Evolutionary conservation across 2,888 invertebrate genomes (phyloP).

Genomic region (Periphyllus acericola): DNA sequence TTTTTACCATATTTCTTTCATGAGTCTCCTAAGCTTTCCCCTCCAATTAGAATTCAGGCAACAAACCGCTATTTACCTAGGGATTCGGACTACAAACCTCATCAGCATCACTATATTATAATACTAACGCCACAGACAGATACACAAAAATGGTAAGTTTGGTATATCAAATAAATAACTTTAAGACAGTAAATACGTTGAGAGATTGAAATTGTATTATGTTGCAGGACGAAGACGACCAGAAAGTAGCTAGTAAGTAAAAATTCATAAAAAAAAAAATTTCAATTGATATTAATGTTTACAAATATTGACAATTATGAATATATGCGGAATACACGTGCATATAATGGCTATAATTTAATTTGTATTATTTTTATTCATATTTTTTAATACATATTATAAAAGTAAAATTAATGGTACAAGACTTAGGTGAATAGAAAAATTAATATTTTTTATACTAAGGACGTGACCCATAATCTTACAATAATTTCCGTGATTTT

Average conservation of each 20-base stretch:
- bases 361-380: too few relatives aligned
- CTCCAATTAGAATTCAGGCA: conserved; percentile 43
- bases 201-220: conserved; percentile 26
- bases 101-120: conserved; percentile 17
- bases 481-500: too few relatives aligned
- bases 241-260: conserved; percentile 66
- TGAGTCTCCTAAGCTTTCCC: conserved; percentile 48
- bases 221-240: conserved; percentile 66
- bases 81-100: conserved; percentile 45
- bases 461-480: too few relatives aligned
- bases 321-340: too few relatives aligned
- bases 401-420: too few relatives aligned
- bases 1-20: conserved; percentile 57
- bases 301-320: too few relatives aligned
- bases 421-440: too few relatives aligned
- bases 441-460: too few relatives aligned
- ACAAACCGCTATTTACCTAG: conserved; percentile 41
- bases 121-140: conserved; percentile 8
- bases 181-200: background rate
- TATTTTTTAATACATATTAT: too few relatives aligned
- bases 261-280: background rate
- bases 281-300: background rate
- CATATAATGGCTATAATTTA: too few relatives aligned
- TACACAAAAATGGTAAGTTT: conserved; percentile 41
- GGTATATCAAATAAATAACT: background rate